Evolutionary conservation across 2,113 vertebrate species (phyloP), one percentile per base, ranked within the genome.

Genomic region (Rhea pennata): DNA sequence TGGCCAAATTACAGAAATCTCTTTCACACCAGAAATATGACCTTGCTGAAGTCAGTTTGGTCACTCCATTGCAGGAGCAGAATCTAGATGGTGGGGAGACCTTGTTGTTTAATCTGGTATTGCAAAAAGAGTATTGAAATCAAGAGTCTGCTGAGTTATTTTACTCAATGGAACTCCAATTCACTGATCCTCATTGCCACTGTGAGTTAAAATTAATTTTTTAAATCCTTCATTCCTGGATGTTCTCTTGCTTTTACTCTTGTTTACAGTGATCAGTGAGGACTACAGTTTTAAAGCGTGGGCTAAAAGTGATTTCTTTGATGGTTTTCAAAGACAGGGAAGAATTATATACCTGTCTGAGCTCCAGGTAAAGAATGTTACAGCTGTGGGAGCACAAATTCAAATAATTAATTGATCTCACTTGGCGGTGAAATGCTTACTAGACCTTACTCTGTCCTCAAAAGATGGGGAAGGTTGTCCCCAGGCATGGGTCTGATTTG

Each of bases 271-370:
- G 67, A 87, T 88, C 92, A 94, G 0, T 42, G 73, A 91, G 26
- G 17, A 84, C 26, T 70, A n/a, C 5, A 15, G 20, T 88, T 96
- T 86, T 92, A 95, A 96, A 95, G 31, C 36, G 93, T 90, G 26
- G 40, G 64, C 64, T 87, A 77, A 73, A 95, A 92, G 40, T 66
- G 29, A 93, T 87, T 81, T 44, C 95, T 98, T 98, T 97, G 95
- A 97, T 95, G 79, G 88, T 95, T 96, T 97, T 96, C 95, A 92
- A 95, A 97, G 94, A 84, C 50, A 74, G 48, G 74, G 88, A 97
- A 97, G 94, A 97, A 96, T 96, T 97, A 97, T 93, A 61, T 90
- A 98, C 91, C 90, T 98, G 83, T 95, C 69, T 95, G 87, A 92
- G 66, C 74, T 96, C 59, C 87, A 96, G 89, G 81, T 97, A 83